phyloP scores from a whole-genome alignment of 2,888 invertebrate genomes.

The Tetropium fuscum region DNA sequence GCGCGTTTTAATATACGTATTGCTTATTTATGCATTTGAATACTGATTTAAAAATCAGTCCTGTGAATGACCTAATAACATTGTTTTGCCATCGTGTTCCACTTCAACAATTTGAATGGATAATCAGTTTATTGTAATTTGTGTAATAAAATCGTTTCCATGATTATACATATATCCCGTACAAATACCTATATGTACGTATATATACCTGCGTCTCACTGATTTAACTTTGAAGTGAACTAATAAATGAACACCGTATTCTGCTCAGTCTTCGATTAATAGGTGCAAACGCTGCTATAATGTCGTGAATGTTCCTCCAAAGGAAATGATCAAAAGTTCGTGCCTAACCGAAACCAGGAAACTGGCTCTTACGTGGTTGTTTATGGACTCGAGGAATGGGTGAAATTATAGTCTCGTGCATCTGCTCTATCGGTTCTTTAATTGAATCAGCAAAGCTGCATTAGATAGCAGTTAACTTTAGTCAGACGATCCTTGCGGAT shows the following conservation, averaged over 20 bases:
- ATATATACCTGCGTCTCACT: no score
- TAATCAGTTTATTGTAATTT: no score
- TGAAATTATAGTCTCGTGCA: slow-evolving; percentile 58
- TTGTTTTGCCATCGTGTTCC: no score
- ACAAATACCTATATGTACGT: no score
- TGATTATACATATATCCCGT: no score
- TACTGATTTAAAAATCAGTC: no score
- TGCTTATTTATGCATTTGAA: no score
- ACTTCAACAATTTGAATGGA: no score
- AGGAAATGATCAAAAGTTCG: slow-evolving; percentile 52
- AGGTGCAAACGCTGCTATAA: slow-evolving; percentile 38
- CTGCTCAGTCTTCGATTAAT: slow-evolving; percentile 21
- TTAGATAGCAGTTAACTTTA: slow-evolving; percentile 25
- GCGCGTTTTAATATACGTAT: no score
- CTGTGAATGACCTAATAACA: no score
- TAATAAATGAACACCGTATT: slow-evolving; percentile 12
- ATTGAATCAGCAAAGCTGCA: slow-evolving; percentile 57
- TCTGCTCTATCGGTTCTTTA: slow-evolving; percentile 57
- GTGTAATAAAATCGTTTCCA: no score
- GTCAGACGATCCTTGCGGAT: slow-evolving; percentile 18
- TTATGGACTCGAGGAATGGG: slow-evolving; percentile 54
- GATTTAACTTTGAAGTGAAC: neutral
- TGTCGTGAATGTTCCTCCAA: slow-evolving; percentile 46
- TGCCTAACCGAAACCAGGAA: slow-evolving; percentile 55
- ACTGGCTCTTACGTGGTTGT: slow-evolving; percentile 51